Conservation (phyloP, 2,113 vertebrate species). For the Paralichthys olivaceus region DNA sequence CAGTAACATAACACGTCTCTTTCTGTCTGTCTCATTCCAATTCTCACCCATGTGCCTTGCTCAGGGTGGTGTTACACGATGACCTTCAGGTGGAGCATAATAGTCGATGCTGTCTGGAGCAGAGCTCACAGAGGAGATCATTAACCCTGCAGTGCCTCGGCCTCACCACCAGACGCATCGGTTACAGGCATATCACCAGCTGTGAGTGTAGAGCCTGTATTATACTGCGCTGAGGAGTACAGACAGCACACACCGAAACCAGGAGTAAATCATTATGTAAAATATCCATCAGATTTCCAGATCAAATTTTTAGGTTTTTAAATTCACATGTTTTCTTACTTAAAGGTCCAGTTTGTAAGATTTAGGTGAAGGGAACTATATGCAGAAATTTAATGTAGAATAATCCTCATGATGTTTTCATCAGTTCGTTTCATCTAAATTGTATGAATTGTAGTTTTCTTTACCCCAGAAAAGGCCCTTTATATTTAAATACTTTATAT, state of each 20-base stretch:
- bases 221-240: neutral
- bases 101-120: constrained; percentile 29
- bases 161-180: neutral
- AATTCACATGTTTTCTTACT: no score
- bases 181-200: constrained; percentile 55
- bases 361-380: no score
- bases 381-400: no score
- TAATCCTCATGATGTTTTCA: no score
- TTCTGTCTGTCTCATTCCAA: neutral
- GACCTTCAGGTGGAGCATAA: constrained; percentile 50
- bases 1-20: neutral
- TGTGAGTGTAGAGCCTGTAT: constrained; percentile 48
- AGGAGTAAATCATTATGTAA: no score
- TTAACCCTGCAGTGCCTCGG: constrained; percentile 48
- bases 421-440: no score
- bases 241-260: neutral
- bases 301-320: neutral
- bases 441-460: no score
- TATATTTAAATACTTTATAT: no score
- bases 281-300: neutral
- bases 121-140: neutral
- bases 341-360: no score
- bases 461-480: no score
- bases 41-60: neutral
- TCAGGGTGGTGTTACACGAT: constrained; percentile 20